Conservation (phyloP, 2,888 invertebrate genomes). For the Orchestes rusci region DNA sequence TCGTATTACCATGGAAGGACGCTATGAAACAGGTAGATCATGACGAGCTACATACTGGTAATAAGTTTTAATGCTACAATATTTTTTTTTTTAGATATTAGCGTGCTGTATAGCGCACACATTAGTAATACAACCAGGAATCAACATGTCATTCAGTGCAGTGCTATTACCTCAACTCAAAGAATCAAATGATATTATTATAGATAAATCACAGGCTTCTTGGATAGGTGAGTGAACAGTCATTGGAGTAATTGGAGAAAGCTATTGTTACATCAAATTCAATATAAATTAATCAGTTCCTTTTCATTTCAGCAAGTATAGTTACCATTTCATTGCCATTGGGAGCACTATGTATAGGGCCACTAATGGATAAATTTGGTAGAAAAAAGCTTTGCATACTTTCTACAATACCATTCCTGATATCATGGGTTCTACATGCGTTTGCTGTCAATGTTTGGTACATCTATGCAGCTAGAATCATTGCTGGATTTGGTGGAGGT, state of each 20-base stretch:
- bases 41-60: no score
- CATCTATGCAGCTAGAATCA: conserved; percentile 47
- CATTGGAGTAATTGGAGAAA: no score
- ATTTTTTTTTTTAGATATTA: conserved; percentile 42
- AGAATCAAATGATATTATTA: conserved; percentile 38
- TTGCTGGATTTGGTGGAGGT: conserved; percentile 50
- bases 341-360: conserved; percentile 49
- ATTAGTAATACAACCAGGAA: conserved; percentile 50
- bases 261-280: conserved; percentile 3
- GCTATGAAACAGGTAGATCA: conserved; percentile 26
- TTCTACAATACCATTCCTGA: conserved; percentile 44
- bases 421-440: conserved; percentile 47
- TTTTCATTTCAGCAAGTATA: conserved; percentile 47
- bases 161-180: conserved; percentile 49
- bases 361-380: conserved; percentile 52
- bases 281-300: background rate
- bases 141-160: conserved; percentile 53
- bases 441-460: conserved; percentile 42
- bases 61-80: background rate
- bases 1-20: conserved; percentile 26
- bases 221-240: conserved; percentile 54
- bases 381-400: conserved; percentile 45
- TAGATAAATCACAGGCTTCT: conserved; percentile 46
- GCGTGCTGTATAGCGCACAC: conserved; percentile 45
- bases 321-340: conserved; percentile 49